These are phyloP conservation scores for Lamellibrachia luymesi DNA, from an alignment of 1,140 invertebrate genomes.

Conservation along the genomic window DNA sequence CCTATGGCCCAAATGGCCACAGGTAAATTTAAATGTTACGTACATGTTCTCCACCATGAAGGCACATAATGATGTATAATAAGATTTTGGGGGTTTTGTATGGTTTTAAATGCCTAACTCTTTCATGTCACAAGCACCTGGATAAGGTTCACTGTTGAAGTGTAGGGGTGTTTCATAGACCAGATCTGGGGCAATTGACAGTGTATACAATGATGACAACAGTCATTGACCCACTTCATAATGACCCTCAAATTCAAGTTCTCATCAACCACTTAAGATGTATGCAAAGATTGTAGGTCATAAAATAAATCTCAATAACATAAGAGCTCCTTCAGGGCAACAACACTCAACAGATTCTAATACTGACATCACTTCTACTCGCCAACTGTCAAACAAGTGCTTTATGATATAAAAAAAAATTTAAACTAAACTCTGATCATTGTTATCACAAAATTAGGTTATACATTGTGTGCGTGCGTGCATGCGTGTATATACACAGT, in stretches of 20 bases:
- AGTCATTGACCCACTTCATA: background rate
- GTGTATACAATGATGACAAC: background rate
- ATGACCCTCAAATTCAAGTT: background rate
- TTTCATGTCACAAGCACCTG: background rate
- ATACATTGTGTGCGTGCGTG: no score
- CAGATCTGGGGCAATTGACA: background rate
- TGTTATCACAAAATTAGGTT: no score
- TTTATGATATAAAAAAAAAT: background rate
- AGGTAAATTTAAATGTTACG: no score
- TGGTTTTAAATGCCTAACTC: background rate
- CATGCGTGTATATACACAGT: no score
- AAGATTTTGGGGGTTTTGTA: background rate
- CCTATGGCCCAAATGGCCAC: no score
- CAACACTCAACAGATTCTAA: background rate
- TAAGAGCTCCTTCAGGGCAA: background rate
- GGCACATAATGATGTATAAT: no score
- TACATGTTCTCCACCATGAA: no score
- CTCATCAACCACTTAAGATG: background rate
- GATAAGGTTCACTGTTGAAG: background rate
- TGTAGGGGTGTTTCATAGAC: background rate
- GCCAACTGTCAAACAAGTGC: background rate
- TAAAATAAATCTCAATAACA: background rate
- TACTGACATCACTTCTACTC: background rate
- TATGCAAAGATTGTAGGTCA: background rate
- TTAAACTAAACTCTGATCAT: background rate